Base-by-base conservation (phyloP, 2,113 vertebrate species). In the Myxocyprinus asiaticus region DNA sequence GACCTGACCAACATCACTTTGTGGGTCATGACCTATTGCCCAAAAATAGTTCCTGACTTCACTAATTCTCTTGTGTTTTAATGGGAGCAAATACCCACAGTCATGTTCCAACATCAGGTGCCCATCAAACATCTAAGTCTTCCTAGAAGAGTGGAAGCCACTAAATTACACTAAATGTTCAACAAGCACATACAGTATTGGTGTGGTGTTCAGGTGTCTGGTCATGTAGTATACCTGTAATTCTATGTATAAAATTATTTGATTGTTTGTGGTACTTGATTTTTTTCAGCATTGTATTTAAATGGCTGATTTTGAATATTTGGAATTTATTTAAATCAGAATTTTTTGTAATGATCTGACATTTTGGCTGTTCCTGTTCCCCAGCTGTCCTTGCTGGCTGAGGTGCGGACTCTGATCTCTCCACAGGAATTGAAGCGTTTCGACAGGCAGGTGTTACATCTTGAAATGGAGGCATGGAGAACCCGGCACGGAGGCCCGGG, bases 341-440 rank as follows among this genome's bases (percentile, higher is more conserved):
- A 33, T 33, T 33, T 33, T 33, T 33, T 15, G 4, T 50, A 63
- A 76, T 65, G 73, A 48, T 43, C 33, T 33, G 22, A 33, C 22
- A 33, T 45, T 10, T 43, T 51, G 4, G 67, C 65, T 71, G 47
- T 66, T 76, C 50, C n/a, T 75, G 70, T n/a, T 65, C 64, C 68
- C 9, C 80, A 99, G 97, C 92, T 98, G 90, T 96, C 96, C 0
- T 92, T 99, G 86, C 88, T 99, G 66, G 94, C 95, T 0, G 97
- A 99, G 82, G 93, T 98, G 82, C 89, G 96, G 80, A 87, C 92
- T 0, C 88, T 94, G 76, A 92, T 98, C 81, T 91, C 88, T 45
- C 92, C 93, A 0, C 95, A 97, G 83, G 97, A 99, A 85, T 90
- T 97, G 55, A 95, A 96, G 73, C 76, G 92, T 42, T 99, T 95